A percentile compares a stretch with the other conserved stretches of the same genome.
These are phyloP conservation scores for Pangasius mekongensis DNA, from an alignment of 2,797 vertebrate genomes.

Conservation along the genomic window DNA sequence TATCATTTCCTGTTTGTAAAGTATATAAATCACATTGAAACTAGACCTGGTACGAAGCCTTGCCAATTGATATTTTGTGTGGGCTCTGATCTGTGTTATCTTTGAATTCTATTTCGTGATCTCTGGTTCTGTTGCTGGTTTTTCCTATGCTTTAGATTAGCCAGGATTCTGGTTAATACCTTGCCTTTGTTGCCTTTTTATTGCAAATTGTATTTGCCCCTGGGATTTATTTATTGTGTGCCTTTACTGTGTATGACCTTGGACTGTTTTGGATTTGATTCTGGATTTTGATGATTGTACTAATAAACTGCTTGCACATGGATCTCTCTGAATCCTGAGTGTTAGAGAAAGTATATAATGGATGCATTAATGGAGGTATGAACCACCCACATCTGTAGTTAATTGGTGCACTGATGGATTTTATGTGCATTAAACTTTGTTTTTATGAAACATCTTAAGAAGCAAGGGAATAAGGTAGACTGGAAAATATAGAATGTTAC, in stretches of 20 bases:
- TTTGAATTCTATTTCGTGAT: too few species aligned
- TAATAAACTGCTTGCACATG: background rate
- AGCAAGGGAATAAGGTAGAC: background rate
- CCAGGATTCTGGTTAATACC: too few species aligned
- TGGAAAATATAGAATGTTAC: background rate
- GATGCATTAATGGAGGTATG: background rate
- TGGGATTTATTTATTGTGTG: background rate
- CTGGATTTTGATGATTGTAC: background rate
- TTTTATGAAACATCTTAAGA: background rate
- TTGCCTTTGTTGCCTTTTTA: background rate
- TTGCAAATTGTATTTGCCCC: background rate
- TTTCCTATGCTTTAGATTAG: too few species aligned
- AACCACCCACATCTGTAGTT: background rate
- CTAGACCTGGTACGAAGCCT: too few species aligned
- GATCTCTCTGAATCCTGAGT: background rate
- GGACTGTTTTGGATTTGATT: background rate
- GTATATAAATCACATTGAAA: too few species aligned
- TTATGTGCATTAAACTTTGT: background rate
- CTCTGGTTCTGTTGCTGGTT: too few species aligned
- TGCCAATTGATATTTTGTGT: too few species aligned
- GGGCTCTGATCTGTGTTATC: too few species aligned
- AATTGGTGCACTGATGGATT: background rate
- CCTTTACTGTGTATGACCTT: background rate
- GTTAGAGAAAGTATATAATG: background rate
- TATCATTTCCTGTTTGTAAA: too few species aligned